phyloP scores from a whole-genome alignment of 2,888 invertebrate species.

The Helicoverpa assulta region DNA sequence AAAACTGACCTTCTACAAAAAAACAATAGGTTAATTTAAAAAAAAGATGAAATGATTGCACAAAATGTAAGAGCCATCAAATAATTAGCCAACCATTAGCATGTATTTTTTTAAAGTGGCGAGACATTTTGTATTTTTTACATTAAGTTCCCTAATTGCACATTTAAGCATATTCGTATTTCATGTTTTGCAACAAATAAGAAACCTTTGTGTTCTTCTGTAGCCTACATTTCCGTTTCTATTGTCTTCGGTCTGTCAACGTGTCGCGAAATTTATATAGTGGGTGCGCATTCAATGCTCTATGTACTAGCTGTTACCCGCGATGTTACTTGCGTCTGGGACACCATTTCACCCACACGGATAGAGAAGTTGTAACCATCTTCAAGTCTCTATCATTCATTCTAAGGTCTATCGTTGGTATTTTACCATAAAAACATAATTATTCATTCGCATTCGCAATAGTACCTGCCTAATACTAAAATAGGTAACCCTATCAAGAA shows the following conservation, averaged over 20 bases:
- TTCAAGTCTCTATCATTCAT: too few relatives aligned
- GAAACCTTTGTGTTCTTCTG: slow-evolving; percentile 28
- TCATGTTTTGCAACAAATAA: slow-evolving; percentile 47
- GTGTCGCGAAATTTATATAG: slow-evolving; percentile 29
- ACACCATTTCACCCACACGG: not conserved
- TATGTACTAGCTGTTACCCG: not conserved
- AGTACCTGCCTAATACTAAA: too few relatives aligned
- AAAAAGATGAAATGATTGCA: too few relatives aligned
- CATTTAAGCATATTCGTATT: not conserved
- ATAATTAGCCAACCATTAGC: too few relatives aligned
- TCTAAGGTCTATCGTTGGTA: too few relatives aligned
- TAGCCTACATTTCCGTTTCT: slow-evolving; percentile 52
- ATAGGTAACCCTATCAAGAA: too few relatives aligned
- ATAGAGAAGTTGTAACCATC: not conserved
- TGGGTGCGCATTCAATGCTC: slow-evolving; percentile 17
- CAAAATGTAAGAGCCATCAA: too few relatives aligned
- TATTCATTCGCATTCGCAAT: too few relatives aligned
- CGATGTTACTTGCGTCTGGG: not conserved
- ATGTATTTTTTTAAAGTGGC: not conserved
- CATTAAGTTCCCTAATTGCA: not conserved
- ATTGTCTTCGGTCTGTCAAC: slow-evolving; percentile 44
- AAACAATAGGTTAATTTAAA: too few relatives aligned
- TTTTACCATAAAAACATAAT: too few relatives aligned
- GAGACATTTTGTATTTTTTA: not conserved
- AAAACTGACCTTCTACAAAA: too few relatives aligned